Base-by-base conservation (phyloP, 23 tunicate species). In the Ascidia mentula region DNA sequence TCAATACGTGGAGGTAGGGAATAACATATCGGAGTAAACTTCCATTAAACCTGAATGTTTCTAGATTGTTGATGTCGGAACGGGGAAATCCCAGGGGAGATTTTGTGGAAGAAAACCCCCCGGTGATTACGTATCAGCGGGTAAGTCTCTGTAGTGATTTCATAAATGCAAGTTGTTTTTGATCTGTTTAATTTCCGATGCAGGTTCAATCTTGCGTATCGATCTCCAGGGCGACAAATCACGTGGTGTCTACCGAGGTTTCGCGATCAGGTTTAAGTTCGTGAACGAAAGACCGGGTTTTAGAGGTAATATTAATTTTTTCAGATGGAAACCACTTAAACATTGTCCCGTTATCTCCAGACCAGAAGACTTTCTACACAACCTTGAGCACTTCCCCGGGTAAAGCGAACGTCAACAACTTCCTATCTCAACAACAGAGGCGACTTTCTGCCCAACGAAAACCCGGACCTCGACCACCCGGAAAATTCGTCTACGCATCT, bases 41-140 rank as follows among this genome's bases (percentile, higher is more conserved):
- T n/a, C n/a, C n/a, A 18, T 5, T 6, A 34, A 46, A 6, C 2
- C 20, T 30, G 33, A 15, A 46, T 40, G 6, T 40, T 75, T 40
- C 7, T 70, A 90, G 96, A 60, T 90, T 3, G 81, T 90, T 32
- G 96, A 90, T 40, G 38, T 79, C 33, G 60, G 71, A 26, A 74
- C 87, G 0, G 88, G 83, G 39, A 86, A 81, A 46, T 80, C 96
- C 28, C 96, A 90, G 69, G 96, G 96, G 20, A 65, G 90, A 70
- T 82, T 82, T 59, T 90, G 96, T 35, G 90, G 90, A 0, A 76
- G 69, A 6, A n/a, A 72, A 42, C 61, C 73, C 8, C 96, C 96
- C 1, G 90, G 90, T 26, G 87, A 90, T 81, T 90, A 90, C 75
- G 96, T 90, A 0, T 72, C 90, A n/a, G 26, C 46, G 35, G 87